A percentile compares a stretch with the other conserved stretches of the same genome.
Evolutionary conservation across 2,113 vertebrate genomes (phyloP).

Genomic region (Xiphophorus hellerii): DNA sequence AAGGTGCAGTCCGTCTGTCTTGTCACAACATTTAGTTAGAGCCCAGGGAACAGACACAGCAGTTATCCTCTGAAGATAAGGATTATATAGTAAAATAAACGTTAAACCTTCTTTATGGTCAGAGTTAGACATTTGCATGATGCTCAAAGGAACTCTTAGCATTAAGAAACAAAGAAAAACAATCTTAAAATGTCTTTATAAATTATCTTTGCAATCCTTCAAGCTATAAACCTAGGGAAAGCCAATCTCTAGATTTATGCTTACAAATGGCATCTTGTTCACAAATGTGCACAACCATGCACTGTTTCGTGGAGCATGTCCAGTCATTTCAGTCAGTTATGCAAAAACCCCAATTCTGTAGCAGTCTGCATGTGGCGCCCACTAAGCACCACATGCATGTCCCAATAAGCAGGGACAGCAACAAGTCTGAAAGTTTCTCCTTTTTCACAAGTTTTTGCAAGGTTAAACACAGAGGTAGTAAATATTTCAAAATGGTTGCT

Average conservation of each 20-base stretch:
- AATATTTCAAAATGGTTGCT: neutral
- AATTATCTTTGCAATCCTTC: neutral
- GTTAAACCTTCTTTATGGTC: conserved; percentile 55
- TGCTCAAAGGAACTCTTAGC: conserved; percentile 1
- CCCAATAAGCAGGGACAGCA: too few species aligned
- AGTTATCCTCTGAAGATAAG: conserved; percentile 59
- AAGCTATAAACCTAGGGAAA: neutral
- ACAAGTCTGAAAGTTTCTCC: neutral
- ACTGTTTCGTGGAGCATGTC: too few species aligned
- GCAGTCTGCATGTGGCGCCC: too few species aligned
- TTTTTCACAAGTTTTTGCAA: neutral
- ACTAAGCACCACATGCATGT: too few species aligned
- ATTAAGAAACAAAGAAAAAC: conserved; percentile 3
- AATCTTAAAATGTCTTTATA: neutral
- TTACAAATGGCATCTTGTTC: neutral
- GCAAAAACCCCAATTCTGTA: too few species aligned
- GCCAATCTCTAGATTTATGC: neutral
- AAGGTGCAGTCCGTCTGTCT: conserved; percentile 42
- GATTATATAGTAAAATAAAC: conserved; percentile 43
- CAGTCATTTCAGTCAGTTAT: too few species aligned
- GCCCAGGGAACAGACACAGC: conserved; percentile 42
- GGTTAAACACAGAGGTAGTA: neutral
- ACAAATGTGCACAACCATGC: too few species aligned
- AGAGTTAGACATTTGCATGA: conserved; percentile 34
- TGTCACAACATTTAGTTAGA: conserved; percentile 59